phyloP scores from a whole-genome alignment of 92 coral and sea anemone genomes.

The Porites rus region DNA sequence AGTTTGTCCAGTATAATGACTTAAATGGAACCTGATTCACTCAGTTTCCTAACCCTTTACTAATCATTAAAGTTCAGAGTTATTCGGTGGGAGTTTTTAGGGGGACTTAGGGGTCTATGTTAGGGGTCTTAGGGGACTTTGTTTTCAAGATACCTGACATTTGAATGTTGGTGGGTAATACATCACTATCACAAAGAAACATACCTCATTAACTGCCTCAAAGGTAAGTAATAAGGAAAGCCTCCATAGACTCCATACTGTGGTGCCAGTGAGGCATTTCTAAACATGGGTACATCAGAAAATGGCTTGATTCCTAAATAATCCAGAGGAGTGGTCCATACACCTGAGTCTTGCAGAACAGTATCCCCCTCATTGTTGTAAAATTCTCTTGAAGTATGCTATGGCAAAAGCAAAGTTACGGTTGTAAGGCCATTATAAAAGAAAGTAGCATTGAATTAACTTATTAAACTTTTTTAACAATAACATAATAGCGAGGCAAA shows the following conservation, averaged over 20 bases:
- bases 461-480: too few species aligned
- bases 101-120: too few species aligned
- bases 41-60: too few species aligned
- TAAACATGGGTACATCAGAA: slow-evolving; percentile 68
- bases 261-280: slow-evolving; percentile 64
- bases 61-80: too few species aligned
- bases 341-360: slow-evolving; percentile 79
- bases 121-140: too few species aligned
- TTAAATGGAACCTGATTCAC: too few species aligned
- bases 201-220: slow-evolving; percentile 79
- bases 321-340: slow-evolving; percentile 93
- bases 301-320: slow-evolving; percentile 82
- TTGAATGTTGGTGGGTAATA: not conserved
- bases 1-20: too few species aligned
- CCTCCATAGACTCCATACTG: slow-evolving; percentile 93
- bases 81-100: too few species aligned
- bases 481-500: too few species aligned
- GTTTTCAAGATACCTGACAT: too few species aligned
- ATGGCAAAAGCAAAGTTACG: not conserved
- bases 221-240: slow-evolving; percentile 93
- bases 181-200: not conserved
- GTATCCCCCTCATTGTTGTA: slow-evolving; percentile 76
- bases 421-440: not conserved
- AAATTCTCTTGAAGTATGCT: slow-evolving; percentile 92
- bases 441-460: too few species aligned